Conservation (phyloP, 2,888 invertebrate genomes). For the Tiliacea aurago region DNA sequence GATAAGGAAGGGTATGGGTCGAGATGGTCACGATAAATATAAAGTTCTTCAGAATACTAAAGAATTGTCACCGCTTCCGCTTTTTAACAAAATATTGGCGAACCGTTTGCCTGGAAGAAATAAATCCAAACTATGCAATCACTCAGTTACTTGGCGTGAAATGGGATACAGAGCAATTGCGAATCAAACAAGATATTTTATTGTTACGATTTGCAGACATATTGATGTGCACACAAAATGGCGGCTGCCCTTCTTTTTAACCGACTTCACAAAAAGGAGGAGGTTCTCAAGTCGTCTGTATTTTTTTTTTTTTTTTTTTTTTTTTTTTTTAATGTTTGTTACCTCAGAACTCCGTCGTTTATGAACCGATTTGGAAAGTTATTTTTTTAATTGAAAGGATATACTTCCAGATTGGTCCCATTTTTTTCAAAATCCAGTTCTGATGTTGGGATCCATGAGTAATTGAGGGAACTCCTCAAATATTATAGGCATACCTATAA, state of each 20-base stretch:
- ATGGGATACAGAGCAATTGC: background rate
- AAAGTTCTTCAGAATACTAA: slow-evolving; percentile 27
- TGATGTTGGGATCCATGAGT: too few relatives aligned
- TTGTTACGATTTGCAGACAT: background rate
- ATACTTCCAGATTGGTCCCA: too few relatives aligned
- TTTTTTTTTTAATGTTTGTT: too few relatives aligned
- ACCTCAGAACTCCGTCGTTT: too few relatives aligned
- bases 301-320: too few relatives aligned
- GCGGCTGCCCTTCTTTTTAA: background rate
- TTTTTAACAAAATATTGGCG: background rate
- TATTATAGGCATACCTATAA: too few relatives aligned
- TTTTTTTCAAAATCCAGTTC: too few relatives aligned
- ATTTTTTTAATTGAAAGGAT: too few relatives aligned
- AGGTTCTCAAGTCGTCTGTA: too few relatives aligned
- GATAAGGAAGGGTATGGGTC: background rate
- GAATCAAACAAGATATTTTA: background rate
- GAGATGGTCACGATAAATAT: background rate
- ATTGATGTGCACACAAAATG: background rate
- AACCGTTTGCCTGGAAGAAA: background rate
- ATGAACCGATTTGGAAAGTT: too few relatives aligned
- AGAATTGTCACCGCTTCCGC: background rate
- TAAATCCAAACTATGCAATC: background rate
- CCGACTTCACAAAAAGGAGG: too few relatives aligned
- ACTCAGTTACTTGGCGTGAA: background rate
- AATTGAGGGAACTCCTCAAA: too few relatives aligned